These are phyloP conservation scores for Pocillopora meandrina DNA, from an alignment of 92 coral and sea anemone genomes.

Conservation along the genomic window DNA sequence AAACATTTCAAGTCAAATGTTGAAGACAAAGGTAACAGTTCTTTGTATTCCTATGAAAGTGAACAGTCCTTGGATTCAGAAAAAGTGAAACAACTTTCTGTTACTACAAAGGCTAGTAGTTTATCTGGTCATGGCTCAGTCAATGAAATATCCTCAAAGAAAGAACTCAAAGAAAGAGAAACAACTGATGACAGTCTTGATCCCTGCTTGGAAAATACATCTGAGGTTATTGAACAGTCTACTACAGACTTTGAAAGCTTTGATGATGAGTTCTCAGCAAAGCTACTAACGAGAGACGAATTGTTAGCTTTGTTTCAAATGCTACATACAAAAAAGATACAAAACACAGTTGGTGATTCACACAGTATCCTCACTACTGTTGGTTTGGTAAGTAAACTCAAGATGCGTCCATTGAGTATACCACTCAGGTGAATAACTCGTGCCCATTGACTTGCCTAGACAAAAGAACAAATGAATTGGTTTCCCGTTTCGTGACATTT, in stretches of 20 bases:
- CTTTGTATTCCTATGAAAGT: background rate
- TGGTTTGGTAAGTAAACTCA: slow-evolving; percentile 64
- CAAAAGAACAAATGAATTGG: too few relatives aligned
- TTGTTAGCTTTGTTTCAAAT: slow-evolving; percentile 68
- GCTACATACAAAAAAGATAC: slow-evolving; percentile 45
- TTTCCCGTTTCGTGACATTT: too few relatives aligned
- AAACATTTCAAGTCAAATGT: background rate
- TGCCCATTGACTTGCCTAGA: too few relatives aligned
- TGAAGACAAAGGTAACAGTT: background rate
- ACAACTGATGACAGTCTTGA: background rate
- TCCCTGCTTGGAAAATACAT: background rate
- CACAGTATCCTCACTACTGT: slow-evolving; percentile 50
- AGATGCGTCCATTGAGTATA: background rate
- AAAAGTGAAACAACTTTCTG: background rate
- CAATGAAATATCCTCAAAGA: background rate
- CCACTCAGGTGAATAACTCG: background rate
- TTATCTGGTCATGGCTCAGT: background rate
- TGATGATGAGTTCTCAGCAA: slow-evolving; percentile 31
- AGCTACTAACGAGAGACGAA: slow-evolving; percentile 76
- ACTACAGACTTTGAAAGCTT: background rate
- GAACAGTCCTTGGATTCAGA: background rate
- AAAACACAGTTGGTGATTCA: slow-evolving; percentile 8
- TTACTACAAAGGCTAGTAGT: background rate
- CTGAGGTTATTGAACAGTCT: slow-evolving; percentile 3
- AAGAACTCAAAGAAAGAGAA: background rate